Evolutionary conservation across 2,797 vertebrate species (phyloP).

Genomic region (Sebastes ruberrimus): DNA sequence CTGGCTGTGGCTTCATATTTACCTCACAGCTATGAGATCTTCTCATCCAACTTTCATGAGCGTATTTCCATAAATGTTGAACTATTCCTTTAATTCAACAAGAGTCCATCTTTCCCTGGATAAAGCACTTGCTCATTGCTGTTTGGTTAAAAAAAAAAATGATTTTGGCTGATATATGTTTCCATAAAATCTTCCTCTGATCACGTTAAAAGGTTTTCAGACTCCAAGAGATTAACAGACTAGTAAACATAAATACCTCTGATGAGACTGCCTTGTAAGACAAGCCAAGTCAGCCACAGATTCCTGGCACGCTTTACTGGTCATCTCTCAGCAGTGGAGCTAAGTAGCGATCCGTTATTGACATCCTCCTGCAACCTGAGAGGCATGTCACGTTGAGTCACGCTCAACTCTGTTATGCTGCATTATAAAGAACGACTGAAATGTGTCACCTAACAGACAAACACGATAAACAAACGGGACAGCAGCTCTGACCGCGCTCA

Average conservation of each 20-base stretch:
- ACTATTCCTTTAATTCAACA: background rate
- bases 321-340: conserved; percentile 26
- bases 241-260: background rate
- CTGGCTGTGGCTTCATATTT: background rate
- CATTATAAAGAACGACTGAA: conserved; percentile 34
- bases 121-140: background rate
- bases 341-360: conserved; percentile 34
- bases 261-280: background rate
- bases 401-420: conserved; percentile 44
- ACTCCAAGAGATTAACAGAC: background rate
- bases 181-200: background rate
- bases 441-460: conserved; percentile 47
- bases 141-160: background rate
- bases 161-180: background rate
- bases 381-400: conserved; percentile 48
- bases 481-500: background rate
- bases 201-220: background rate
- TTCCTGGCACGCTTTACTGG: conserved; percentile 32
- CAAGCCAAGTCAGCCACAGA: conserved; percentile 8
- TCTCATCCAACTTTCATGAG: background rate
- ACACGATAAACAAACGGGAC: conserved; percentile 22
- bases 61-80: background rate
- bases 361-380: conserved; percentile 49
- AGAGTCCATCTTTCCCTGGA: background rate
- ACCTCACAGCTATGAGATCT: background rate